Evolutionary conservation across 2,113 vertebrate genomes (phyloP).

Genomic region (Scalopus aquaticus): DNA sequence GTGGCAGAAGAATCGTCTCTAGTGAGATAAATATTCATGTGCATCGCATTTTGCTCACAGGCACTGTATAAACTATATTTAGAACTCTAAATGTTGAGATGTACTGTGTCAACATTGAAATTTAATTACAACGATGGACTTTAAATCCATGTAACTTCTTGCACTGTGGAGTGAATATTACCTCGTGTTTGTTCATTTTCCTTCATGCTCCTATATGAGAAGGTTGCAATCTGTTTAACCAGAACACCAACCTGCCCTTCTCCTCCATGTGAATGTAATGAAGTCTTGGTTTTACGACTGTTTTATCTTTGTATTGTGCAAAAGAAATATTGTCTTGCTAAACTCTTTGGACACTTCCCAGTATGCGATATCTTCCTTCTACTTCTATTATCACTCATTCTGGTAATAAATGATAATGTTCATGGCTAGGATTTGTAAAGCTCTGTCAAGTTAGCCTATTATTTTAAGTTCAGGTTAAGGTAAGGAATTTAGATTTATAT

Average conservation of each 20-base stretch:
- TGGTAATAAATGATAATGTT: conserved; percentile 53
- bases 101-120: conserved; percentile 69
- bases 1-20: neutral
- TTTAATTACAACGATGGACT: conserved; percentile 57
- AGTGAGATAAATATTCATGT: conserved; percentile 48
- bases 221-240: conserved; percentile 16
- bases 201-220: neutral
- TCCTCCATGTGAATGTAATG: conserved; percentile 29
- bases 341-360: conserved; percentile 56
- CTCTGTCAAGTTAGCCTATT: conserved; percentile 58
- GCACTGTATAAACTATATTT: conserved; percentile 61
- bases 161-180: conserved; percentile 19
- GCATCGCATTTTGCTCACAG: conserved; percentile 22
- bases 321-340: conserved; percentile 64
- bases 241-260: conserved; percentile 30
- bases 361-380: neutral
- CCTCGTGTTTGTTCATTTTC: conserved; percentile 47
- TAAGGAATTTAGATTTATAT: conserved; percentile 72
- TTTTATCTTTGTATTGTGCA: conserved; percentile 53
- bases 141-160: conserved; percentile 20
- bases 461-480: conserved; percentile 74
- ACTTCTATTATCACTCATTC: conserved; percentile 59
- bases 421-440: conserved; percentile 67
- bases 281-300: conserved; percentile 22
- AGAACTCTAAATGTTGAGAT: conserved; percentile 48